Evolutionary conservation across 2,797 vertebrate species (phyloP).

Genomic region (Ciconia nigra): DNA sequence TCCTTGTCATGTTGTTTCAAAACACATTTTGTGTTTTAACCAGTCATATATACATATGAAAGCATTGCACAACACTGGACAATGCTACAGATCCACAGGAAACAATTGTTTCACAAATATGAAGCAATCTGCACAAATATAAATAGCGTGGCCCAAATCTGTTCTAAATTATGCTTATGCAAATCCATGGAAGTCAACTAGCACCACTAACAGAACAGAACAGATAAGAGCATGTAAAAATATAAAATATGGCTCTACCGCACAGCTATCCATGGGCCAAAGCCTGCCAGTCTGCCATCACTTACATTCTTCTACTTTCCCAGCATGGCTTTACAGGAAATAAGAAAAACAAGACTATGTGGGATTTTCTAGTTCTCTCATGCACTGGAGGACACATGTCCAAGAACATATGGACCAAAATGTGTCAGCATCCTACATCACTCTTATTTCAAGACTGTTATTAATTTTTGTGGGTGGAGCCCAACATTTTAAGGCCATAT

Average conservation of each 20-base stretch:
- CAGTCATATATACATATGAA: conserved; percentile 27
- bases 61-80: conserved; percentile 26
- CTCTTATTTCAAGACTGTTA: background rate
- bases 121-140: conserved; percentile 31
- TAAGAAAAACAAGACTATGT: background rate
- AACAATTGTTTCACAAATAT: conserved; percentile 22
- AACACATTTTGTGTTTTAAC: conserved; percentile 10
- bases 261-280: background rate
- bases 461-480: conserved; percentile 36
- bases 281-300: background rate
- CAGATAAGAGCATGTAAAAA: background rate
- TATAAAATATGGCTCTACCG: background rate
- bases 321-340: background rate
- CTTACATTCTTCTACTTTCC: background rate
- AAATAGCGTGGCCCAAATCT: conserved; percentile 10
- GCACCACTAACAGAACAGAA: background rate
- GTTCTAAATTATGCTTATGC: conserved; percentile 18
- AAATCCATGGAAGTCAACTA: conserved; percentile 7
- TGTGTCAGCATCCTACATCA: conserved; percentile 25
- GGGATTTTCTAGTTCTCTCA: conserved; percentile 16
- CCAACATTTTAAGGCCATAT: conserved; percentile 22
- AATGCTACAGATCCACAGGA: conserved; percentile 25
- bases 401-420: conserved; percentile 29
- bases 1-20: conserved; percentile 15
- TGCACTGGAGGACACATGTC: background rate